These are phyloP conservation scores for Dryococelus australis DNA, from an alignment of 2,888 invertebrate species.

Conservation along the genomic window DNA sequence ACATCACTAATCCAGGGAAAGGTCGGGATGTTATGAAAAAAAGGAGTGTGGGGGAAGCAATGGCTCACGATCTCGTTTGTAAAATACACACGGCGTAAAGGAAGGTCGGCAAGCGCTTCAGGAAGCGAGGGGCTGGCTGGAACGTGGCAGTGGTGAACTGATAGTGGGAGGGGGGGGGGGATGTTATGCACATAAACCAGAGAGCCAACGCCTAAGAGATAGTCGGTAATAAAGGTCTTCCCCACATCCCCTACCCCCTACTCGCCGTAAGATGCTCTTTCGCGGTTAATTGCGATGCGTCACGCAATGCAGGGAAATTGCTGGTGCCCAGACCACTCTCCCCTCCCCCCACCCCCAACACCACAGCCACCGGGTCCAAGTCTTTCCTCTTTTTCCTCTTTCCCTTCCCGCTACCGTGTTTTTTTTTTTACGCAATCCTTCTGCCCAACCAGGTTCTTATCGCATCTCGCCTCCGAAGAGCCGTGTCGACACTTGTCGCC, in stretches of 20 bases:
- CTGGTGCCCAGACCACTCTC: not conserved
- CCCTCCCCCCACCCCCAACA: not conserved
- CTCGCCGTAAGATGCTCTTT: not conserved
- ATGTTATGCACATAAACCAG: not conserved
- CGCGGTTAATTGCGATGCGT: constrained; percentile 3
- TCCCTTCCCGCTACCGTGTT: not conserved
- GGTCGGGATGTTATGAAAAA: not conserved
- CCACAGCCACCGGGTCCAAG: not conserved
- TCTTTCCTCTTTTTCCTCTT: not conserved
- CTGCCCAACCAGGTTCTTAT: too few relatives aligned
- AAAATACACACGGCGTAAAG: constrained; percentile 1
- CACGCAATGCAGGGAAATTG: not conserved
- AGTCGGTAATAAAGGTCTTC: not conserved
- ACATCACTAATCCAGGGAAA: not conserved
- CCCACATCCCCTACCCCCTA: too few relatives aligned
- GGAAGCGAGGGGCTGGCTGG: not conserved
- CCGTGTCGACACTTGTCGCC: too few relatives aligned
- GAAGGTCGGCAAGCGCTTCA: not conserved
- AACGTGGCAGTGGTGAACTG: not conserved
- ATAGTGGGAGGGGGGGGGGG: not conserved
- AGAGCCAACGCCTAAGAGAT: not conserved
- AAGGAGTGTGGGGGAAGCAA: not conserved
- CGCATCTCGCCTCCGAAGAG: too few relatives aligned
- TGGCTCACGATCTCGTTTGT: not conserved
- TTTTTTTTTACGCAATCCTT: not conserved